phyloP scores from a whole-genome alignment of 2,888 invertebrate species.

The Galeruca laticollis region DNA sequence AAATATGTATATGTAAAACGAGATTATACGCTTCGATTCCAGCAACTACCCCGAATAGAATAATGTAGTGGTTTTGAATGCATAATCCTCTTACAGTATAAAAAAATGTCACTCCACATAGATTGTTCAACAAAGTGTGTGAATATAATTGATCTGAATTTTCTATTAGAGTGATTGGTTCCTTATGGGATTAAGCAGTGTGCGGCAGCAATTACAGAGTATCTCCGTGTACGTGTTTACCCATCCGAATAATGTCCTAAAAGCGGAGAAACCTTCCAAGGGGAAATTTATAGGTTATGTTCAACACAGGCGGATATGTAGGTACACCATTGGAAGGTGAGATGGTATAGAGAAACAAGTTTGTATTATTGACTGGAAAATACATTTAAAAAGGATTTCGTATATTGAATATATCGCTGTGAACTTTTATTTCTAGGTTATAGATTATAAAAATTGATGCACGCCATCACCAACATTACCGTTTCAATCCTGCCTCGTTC shows the following conservation, averaged over 20 bases:
- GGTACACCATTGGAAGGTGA: not conserved
- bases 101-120: not conserved
- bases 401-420: too few species aligned
- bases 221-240: conserved; percentile 20
- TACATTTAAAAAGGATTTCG: too few species aligned
- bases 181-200: conserved; percentile 25
- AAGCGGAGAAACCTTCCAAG: conserved; percentile 24
- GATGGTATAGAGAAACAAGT: not conserved
- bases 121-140: conserved; percentile 33
- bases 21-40: too few species aligned
- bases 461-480: too few species aligned
- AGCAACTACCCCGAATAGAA: too few species aligned
- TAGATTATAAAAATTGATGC: too few species aligned
- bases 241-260: conserved; percentile 19
- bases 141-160: conserved; percentile 30
- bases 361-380: too few species aligned
- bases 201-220: conserved; percentile 16
- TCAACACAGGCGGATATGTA: not conserved
- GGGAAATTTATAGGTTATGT: conserved; percentile 21
- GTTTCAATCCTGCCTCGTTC: too few species aligned
- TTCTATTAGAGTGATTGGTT: conserved; percentile 29
- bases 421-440: too few species aligned
- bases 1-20: too few species aligned
- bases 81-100: not conserved
- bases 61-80: too few species aligned